Evolutionary conservation across 2,888 invertebrate species (phyloP), one percentile per base, ranked within the genome.

Genomic region (Aleiodes testaceus): DNA sequence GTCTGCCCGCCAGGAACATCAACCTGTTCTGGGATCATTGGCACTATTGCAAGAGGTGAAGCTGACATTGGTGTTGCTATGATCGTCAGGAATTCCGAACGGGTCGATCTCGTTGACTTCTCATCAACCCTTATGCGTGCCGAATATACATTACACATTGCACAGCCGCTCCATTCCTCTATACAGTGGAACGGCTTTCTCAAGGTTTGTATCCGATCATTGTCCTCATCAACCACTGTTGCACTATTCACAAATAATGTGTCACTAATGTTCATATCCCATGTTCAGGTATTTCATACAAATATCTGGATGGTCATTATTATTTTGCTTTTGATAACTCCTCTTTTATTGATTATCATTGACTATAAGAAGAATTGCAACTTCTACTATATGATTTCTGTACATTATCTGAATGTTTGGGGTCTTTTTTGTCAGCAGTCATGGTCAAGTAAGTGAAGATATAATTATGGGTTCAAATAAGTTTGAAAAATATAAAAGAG

Each of bases 101-200:
- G 85, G 7, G 14, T 81, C 18, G 66, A 78, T 0, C 76, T 61
- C 9, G 70, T 85, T 0, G 85, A 85, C 36, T 86, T 84, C 22
- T 22, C 22, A 22, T 22, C 22, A 22, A 22, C 2, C 22, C 4
- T 22, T 2, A 22, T 22, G 4, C 22, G 22, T 22, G 4, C 4
- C 2, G 22, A 22, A 22, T 22, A 3, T 47, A 81, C 83, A 0
- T 30, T 79, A 6, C 85, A 85, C 0, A 68, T 86, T 42, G 47
- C 82, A 44, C 82, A 4, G 16, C 76, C 1, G 76, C 80, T 1
- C 68, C 72, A 6, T 73, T 64, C 74, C 0, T 44, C 50, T 0
- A 74, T 85, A 2, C 76, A 79, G 9, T 85, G 84, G 85, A 75
- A 79, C 2, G 78, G 78, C 5, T 83, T 85, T 47, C 80, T 85